Evolutionary conservation across 53 echinoderm and acorn worm species (phyloP), one percentile per base, ranked within the genome.

Genomic region (Holothuria scabra): DNA sequence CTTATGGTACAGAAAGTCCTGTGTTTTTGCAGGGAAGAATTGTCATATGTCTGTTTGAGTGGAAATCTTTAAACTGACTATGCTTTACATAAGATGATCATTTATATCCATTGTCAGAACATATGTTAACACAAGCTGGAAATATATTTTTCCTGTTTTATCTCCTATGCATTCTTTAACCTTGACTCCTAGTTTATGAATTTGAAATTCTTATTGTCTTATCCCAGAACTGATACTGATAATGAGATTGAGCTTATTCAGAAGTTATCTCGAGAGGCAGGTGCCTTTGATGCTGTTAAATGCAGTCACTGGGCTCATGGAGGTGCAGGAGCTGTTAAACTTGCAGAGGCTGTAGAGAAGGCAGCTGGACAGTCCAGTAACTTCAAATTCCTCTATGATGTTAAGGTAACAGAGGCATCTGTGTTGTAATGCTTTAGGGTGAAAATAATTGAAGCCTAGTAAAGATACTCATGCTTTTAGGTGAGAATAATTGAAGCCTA

Each of bases 381-480:
- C 79, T 97, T 97, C 89, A 71, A 97, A 59, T 97, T 94, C 84
- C 84, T 97, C 28, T 97, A 97, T 74, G 92, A 94, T 81, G 88
- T 97, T 4, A 83, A 92, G 90, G 97, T 97, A 32, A 52, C 52
- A 1, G 52, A 52, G 18, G 18, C 16, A 52, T 18, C 18, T 52
- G 16, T 52, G 14, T 52, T 52, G 5, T 52, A 4, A 52, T 52
- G 18, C 1, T 18, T 1, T 65, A 13, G 29, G 8, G 14, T 16
- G 11, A 18, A 8, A 52, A 41, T 8, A 41, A 1, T 52, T 14
- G 16, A 52, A 12, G 52, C 52, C 10, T 8, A 41, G 3, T 0
- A 41, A 41, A 41, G 41, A 8, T 8, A 2, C 0, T 41, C 41
- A 41, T 41, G 41, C n/a, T n/a, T n/a, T n/a, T n/a, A n/a, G 11